phyloP scores from a whole-genome alignment of 2,797 vertebrate genomes.

The Buceros bicornis region DNA sequence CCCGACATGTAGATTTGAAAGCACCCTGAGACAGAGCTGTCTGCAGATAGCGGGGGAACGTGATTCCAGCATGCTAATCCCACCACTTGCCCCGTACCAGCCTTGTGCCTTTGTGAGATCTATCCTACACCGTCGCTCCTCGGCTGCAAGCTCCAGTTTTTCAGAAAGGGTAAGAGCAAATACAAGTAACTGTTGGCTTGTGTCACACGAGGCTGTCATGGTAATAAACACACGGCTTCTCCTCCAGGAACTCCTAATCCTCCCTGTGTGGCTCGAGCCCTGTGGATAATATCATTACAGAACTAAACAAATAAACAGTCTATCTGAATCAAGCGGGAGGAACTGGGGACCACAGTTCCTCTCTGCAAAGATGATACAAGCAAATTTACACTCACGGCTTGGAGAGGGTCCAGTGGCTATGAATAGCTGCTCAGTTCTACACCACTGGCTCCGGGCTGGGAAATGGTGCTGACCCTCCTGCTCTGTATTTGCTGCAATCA shows the following conservation, averaged over 20 bases:
- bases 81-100: background rate
- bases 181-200: conserved; percentile 77
- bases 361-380: conserved; percentile 80
- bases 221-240: conserved; percentile 78
- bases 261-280: conserved; percentile 79
- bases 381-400: conserved; percentile 84
- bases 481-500: conserved; percentile 84
- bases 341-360: conserved; percentile 75
- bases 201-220: conserved; percentile 78
- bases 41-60: background rate
- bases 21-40: background rate
- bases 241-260: conserved; percentile 79
- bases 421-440: conserved; percentile 86
- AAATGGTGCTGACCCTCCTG: conserved; percentile 82
- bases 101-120: background rate
- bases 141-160: background rate
- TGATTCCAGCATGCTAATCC: background rate
- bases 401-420: conserved; percentile 79
- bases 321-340: conserved; percentile 73
- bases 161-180: conserved; percentile 22
- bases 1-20: background rate
- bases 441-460: conserved; percentile 78
- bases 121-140: background rate
- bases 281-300: conserved; percentile 85
- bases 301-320: conserved; percentile 89